Percentiles rank a stretch among this genome's conserved stretches.
phyloP scores from a whole-genome alignment of 2,888 invertebrate species.

The Thereva unica region DNA sequence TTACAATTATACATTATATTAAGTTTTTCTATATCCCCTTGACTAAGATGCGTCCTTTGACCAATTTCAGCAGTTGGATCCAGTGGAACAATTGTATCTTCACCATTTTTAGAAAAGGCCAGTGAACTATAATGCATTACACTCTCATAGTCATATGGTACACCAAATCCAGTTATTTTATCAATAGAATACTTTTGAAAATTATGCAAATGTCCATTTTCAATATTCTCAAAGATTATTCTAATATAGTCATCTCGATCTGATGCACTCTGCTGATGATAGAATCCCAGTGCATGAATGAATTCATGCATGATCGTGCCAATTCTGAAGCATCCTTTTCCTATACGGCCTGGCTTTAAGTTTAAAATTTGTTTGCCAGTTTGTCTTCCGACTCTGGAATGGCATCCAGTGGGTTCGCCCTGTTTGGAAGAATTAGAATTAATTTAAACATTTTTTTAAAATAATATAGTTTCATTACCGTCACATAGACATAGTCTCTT shows the following conservation, averaged over 20 bases:
- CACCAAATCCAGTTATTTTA: conserved; percentile 65
- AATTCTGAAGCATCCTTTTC: conserved; percentile 52
- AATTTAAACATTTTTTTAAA: background rate
- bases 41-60: conserved; percentile 50
- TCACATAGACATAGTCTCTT: conserved; percentile 48
- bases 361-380: conserved; percentile 56
- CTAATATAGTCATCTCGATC: conserved; percentile 72
- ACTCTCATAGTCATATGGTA: conserved; percentile 75
- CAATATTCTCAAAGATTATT: conserved; percentile 59
- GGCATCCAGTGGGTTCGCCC: conserved; percentile 64
- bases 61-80: conserved; percentile 46
- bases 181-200: conserved; percentile 67
- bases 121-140: conserved; percentile 78
- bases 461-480: conserved; percentile 29
- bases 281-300: conserved; percentile 76
- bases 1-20: conserved; percentile 53
- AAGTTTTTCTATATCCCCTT: conserved; percentile 47
- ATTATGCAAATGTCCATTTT: conserved; percentile 66
- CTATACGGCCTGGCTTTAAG: conserved; percentile 47
- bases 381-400: conserved; percentile 73
- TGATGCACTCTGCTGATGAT: conserved; percentile 77
- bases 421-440: background rate
- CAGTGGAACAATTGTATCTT: conserved; percentile 68
- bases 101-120: conserved; percentile 72
- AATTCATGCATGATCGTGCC: conserved; percentile 75